A percentile compares a stretch with the other conserved stretches of the same genome.
phyloP scores from a whole-genome alignment of 2,888 invertebrate genomes.

The Platycheirus rosarum region DNA sequence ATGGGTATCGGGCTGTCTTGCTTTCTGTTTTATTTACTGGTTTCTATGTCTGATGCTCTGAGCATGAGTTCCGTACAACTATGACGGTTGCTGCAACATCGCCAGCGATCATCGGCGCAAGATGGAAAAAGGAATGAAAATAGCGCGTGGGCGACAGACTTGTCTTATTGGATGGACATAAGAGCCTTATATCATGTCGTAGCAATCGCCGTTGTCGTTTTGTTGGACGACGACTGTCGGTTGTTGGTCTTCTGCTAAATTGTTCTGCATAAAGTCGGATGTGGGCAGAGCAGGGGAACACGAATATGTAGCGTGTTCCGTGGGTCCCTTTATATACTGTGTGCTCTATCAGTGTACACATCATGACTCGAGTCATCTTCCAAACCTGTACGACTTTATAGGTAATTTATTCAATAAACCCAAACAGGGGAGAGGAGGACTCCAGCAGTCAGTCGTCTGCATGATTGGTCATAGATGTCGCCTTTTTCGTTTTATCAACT shows the following conservation, averaged over 20 bases:
- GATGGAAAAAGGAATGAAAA: slow-evolving; percentile 63
- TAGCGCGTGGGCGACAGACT: slow-evolving; percentile 75
- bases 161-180: slow-evolving; percentile 75
- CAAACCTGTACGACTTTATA: slow-evolving; percentile 65
- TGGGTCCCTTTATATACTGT: slow-evolving; percentile 36
- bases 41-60: slow-evolving; percentile 47
- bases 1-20: slow-evolving; percentile 46
- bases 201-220: slow-evolving; percentile 52
- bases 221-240: slow-evolving; percentile 25
- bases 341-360: slow-evolving; percentile 54
- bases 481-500: slow-evolving; percentile 47
- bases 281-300: slow-evolving; percentile 43
- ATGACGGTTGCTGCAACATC: slow-evolving; percentile 38
- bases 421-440: slow-evolving; percentile 35
- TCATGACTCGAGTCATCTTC: slow-evolving; percentile 63
- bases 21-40: slow-evolving; percentile 64
- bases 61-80: slow-evolving; percentile 66
- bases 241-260: slow-evolving; percentile 58
- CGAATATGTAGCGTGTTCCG: slow-evolving; percentile 38
- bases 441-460: slow-evolving; percentile 45
- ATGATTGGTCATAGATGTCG: slow-evolving; percentile 68
- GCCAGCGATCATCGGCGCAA: slow-evolving; percentile 30
- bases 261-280: slow-evolving; percentile 65
- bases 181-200: slow-evolving; percentile 75
- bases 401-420: slow-evolving; percentile 64